Percentiles rank a stretch among this genome's conserved stretches.
These are phyloP conservation scores for Sylvia atricapilla DNA, from an alignment of 2,113 vertebrate genomes.

Conservation along the genomic window DNA sequence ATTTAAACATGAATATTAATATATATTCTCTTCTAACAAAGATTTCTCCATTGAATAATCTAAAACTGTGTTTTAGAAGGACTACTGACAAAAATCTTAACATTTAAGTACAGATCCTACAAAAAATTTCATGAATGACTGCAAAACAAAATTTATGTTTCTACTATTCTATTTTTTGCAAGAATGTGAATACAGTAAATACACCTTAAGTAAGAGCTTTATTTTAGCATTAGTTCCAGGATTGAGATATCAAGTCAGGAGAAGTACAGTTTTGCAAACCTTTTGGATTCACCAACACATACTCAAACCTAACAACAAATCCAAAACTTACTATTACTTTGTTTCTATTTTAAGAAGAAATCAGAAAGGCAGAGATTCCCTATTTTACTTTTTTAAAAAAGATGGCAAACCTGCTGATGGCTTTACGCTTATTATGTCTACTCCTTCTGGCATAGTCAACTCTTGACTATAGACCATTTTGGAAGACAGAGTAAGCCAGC, in stretches of 20 bases:
- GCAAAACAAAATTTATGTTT: neutral
- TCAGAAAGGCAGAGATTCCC: neutral
- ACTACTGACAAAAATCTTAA: neutral
- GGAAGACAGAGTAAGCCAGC: constrained; percentile 84
- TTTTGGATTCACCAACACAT: neutral
- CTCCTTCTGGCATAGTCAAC: constrained; percentile 85
- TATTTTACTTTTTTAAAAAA: neutral
- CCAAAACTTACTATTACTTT: neutral
- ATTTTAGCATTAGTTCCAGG: neutral
- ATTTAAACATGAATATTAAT: neutral
- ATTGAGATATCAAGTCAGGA: neutral
- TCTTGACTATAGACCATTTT: constrained; percentile 88
- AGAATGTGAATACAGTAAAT: neutral
- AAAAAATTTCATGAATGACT: neutral
- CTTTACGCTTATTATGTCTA: constrained; percentile 88
- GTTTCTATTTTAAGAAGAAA: neutral
- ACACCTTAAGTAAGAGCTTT: neutral
- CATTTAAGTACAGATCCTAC: neutral
- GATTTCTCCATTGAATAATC: neutral
- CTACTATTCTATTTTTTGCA: neutral
- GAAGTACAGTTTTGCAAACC: neutral
- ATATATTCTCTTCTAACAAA: neutral
- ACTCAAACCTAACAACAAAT: neutral
- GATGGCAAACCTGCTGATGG: constrained; percentile 90
- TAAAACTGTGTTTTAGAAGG: neutral